These are phyloP conservation scores for Pseudomyrmex flavicornis DNA, from an alignment of 1,140 invertebrate species.

Conservation along the genomic window DNA sequence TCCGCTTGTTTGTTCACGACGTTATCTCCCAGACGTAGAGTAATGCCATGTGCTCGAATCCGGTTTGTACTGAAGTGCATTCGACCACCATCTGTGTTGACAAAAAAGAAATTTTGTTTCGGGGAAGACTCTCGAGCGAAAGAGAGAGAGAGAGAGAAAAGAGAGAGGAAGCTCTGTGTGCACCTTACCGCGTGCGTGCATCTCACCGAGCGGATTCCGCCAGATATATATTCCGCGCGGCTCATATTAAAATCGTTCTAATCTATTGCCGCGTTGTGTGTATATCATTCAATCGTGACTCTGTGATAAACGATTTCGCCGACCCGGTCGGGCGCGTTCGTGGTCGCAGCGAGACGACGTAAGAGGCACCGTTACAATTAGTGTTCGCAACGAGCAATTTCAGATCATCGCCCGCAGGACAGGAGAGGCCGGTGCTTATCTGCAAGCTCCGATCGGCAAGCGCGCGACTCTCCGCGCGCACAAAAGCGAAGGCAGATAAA, in stretches of 20 bases:
- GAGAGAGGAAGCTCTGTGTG: background rate
- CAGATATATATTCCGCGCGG: background rate
- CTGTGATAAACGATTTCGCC: constrained; percentile 37
- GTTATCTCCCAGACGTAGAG: constrained; percentile 57
- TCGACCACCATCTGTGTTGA: constrained; percentile 61
- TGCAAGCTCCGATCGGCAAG: constrained; percentile 33
- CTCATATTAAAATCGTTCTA: background rate
- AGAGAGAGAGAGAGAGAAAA: background rate
- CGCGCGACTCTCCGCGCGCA: constrained; percentile 15
- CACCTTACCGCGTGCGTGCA: background rate
- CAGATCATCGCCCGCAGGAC: constrained; percentile 49
- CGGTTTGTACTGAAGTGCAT: constrained; percentile 66
- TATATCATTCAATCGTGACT: background rate
- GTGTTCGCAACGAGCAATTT: constrained; percentile 54
- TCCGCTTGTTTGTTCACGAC: constrained; percentile 32
- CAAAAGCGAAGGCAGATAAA: constrained; percentile 50
- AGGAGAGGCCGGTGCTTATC: constrained; percentile 41
- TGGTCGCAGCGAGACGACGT: constrained; percentile 29
- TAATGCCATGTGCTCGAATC: constrained; percentile 67
- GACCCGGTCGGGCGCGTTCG: background rate
- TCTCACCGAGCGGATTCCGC: background rate
- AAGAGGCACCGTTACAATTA: constrained; percentile 65
- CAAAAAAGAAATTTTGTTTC: constrained; percentile 61
- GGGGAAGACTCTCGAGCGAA: background rate
- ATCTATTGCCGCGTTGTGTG: constrained; percentile 19